Base-by-base conservation (phyloP, 2,888 invertebrate species). In the Dryomyza anilis region DNA sequence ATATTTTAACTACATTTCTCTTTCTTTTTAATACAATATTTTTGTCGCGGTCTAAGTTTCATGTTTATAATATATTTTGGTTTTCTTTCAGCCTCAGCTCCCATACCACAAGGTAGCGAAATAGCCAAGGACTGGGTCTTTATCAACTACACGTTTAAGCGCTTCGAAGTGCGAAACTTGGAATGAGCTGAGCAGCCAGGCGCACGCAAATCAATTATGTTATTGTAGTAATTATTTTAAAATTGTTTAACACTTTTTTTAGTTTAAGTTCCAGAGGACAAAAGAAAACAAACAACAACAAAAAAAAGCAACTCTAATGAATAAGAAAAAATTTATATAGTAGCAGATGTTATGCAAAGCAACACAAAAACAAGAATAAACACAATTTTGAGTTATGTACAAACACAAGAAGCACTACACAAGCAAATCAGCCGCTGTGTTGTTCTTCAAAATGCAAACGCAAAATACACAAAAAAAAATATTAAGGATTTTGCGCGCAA, bases 71-170 rank as follows among this genome's bases (percentile, higher is more conserved):
- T 60, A 45, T 8, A 52, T 5, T 25, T 52, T 23, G 2, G 14
- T 59, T 48, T n/a, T 68, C 67, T 85, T 86, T 29, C 85, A 92
- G 93, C 94, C 77, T 90, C 95, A 68, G 94, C 95, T 69, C 94
- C 95, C 43, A 88, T 92, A 79, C 89, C 92, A 66, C 94, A 94
- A 85, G 95, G 95, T 80, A 94, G 95, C 69, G 95, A 95, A 84
- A 92, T 92, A 77, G 93, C 94, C 85, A 98, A 98, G 86, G 98
- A 98, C 87, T 98, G 98, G 96, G 98, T 99, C 74, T 99, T 99
- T 85, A 97, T 99, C 82, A 99, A 99, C 86, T 99, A 99, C 86
- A 99, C 99, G 69, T 99, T 98, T 87, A 98, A 98, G 84, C 89
- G 99, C 74, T 99, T 99, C 85, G 98, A 99, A 85, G 98, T 81